phyloP scores from a whole-genome alignment of 2,888 invertebrate genomes.

The Xestia rhomboidea region DNA sequence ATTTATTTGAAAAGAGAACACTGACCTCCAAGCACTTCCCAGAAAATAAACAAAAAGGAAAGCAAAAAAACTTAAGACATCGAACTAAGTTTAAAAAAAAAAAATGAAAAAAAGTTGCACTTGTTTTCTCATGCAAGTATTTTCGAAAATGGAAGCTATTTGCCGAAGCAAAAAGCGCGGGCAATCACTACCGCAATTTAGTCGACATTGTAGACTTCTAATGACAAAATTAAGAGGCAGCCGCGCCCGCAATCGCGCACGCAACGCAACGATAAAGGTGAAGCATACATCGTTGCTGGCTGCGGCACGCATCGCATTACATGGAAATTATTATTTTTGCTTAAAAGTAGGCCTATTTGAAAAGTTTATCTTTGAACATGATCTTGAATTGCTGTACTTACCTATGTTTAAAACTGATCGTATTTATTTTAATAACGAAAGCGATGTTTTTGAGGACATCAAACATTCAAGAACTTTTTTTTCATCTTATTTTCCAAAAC shows the following conservation, averaged over 20 bases:
- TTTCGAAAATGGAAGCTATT: constrained; percentile 57
- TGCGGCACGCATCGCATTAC: constrained; percentile 12
- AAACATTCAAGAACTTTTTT: not conserved
- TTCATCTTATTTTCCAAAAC: not conserved
- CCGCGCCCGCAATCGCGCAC: constrained; percentile 47
- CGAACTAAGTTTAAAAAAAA: not conserved
- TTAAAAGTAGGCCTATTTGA: constrained; percentile 1
- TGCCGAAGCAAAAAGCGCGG: constrained; percentile 60
- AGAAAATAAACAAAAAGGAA: not conserved
- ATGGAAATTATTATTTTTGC: not conserved
- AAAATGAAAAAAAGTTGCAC: not conserved
- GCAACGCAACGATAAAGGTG: constrained; percentile 68
- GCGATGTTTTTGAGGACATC: not conserved
- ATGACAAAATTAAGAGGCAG: constrained; percentile 83
- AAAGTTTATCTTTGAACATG: not conserved
- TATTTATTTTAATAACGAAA: not conserved
- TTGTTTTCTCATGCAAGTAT: not conserved
- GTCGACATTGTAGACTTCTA: constrained; percentile 77
- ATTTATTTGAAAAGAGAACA: not conserved
- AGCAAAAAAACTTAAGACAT: not conserved
- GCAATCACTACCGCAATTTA: constrained; percentile 73
- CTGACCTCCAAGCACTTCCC: not conserved
- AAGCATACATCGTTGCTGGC: constrained; percentile 44
- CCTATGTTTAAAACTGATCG: not conserved
- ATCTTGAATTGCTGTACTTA: not conserved